A percentile compares a stretch with the other conserved stretches of the same genome.
phyloP scores from a whole-genome alignment of 2,113 vertebrate genomes.

The Lycaon pictus region DNA sequence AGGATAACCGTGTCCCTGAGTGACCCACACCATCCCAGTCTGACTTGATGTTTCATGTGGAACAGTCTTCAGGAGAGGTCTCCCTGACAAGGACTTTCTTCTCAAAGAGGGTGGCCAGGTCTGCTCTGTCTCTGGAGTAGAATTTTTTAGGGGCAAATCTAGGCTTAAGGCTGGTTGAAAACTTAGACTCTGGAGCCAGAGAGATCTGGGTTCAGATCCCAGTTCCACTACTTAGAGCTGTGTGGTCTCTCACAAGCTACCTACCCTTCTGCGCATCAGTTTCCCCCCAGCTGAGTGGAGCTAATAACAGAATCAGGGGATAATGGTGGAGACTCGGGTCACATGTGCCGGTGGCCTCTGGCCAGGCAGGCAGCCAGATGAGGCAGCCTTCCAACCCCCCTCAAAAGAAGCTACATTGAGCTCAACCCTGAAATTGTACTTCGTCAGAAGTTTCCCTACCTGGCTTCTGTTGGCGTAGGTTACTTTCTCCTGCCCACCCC shows the following conservation, averaged over 20 bases:
- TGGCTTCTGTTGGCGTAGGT: neutral
- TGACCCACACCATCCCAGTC: neutral
- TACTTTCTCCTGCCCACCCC: neutral
- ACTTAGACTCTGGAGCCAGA: neutral
- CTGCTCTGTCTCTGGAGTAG: neutral
- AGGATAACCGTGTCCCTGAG: neutral
- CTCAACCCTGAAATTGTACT: neutral
- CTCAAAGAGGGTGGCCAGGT: neutral
- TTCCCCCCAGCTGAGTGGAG: neutral
- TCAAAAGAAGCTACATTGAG: neutral
- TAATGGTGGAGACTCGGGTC: neutral
- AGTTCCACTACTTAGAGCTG: neutral
- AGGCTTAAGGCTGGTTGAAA: neutral
- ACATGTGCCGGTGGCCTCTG: fast-evolving
- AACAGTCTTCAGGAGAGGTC: neutral
- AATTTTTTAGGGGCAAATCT: neutral
- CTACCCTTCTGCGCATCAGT: neutral
- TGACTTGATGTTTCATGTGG: neutral
- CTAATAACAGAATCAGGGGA: neutral
- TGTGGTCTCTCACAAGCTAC: neutral
- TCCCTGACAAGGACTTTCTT: neutral
- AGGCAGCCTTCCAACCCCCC: neutral
- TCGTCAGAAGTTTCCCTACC: neutral
- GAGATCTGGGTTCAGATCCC: neutral
- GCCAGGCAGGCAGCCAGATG: neutral